Conservation (phyloP, 2,888 invertebrate species). For the Nomada flava region DNA sequence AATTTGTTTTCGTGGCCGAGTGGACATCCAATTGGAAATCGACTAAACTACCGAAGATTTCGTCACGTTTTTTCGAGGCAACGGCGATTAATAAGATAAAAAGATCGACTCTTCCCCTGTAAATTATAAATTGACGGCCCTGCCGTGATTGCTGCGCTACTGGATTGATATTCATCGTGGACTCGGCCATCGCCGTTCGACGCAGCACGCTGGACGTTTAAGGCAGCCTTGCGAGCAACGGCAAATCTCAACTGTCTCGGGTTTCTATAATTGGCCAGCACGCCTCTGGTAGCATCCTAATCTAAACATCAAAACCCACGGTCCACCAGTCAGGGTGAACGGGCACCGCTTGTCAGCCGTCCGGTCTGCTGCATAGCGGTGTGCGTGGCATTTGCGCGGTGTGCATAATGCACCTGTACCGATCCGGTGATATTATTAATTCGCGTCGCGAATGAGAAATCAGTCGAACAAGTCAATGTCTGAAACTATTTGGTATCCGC, state of each 20-base stretch:
- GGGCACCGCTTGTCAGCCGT: constrained; percentile 43
- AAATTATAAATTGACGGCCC: no score
- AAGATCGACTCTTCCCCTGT: no score
- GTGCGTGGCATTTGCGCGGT: constrained; percentile 41
- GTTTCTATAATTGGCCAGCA: constrained; percentile 39
- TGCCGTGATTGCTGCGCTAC: not conserved
- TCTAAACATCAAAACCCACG: constrained; percentile 48
- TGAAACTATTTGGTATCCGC: no score
- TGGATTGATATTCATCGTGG: not conserved
- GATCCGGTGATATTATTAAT: constrained; percentile 61
- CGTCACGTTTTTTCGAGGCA: not conserved
- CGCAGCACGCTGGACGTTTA: not conserved
- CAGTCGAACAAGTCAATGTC: not conserved
- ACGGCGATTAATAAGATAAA: no score
- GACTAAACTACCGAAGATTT: not conserved
- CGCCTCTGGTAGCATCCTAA: constrained; percentile 17
- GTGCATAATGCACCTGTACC: constrained; percentile 50
- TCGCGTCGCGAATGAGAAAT: constrained; percentile 22
- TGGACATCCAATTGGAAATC: not conserved
- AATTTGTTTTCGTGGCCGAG: not conserved
- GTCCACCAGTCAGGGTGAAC: constrained; percentile 35
- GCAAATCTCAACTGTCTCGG: constrained; percentile 14
- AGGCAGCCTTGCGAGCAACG: not conserved
- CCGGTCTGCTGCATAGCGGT: constrained; percentile 26
- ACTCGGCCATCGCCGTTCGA: constrained; percentile 6